These are phyloP conservation scores for Sebastes oblongus DNA, from an alignment of 2,797 vertebrate species.

Conservation along the genomic window DNA sequence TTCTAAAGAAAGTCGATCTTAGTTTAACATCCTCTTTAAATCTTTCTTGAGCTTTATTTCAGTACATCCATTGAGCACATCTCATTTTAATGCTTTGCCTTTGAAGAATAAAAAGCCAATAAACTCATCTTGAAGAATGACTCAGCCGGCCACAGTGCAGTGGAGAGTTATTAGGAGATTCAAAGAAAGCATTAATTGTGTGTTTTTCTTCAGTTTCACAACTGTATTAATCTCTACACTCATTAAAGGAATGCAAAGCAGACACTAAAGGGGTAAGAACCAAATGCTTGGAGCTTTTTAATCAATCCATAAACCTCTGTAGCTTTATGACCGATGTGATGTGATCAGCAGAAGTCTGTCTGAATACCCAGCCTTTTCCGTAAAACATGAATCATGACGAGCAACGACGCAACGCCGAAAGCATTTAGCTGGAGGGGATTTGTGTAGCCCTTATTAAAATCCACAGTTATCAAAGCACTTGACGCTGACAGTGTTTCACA, in stretches of 20 bases:
- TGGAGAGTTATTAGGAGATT: not conserved
- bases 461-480: conserved; percentile 22
- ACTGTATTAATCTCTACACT: not conserved
- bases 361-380: not conserved
- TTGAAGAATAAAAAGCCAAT: conserved; percentile 6
- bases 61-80: not conserved
- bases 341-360: conserved; percentile 7
- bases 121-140: not conserved
- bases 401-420: not conserved
- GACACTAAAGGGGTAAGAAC: not conserved
- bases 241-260: not conserved
- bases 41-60: not conserved
- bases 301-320: not conserved
- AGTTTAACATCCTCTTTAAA: not conserved
- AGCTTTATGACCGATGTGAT: conserved; percentile 13
- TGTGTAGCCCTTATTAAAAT: conserved; percentile 2
- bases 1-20: not conserved
- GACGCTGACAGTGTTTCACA: conserved; percentile 39
- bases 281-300: not conserved
- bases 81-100: conserved; percentile 3
- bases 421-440: conserved; percentile 7
- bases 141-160: too few species aligned
- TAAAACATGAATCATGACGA: conserved; percentile 36
- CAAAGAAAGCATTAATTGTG: not conserved
- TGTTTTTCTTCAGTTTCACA: not conserved